Base-by-base conservation (phyloP, 1,140 invertebrate genomes). In the Drosophila navojoa region DNA sequence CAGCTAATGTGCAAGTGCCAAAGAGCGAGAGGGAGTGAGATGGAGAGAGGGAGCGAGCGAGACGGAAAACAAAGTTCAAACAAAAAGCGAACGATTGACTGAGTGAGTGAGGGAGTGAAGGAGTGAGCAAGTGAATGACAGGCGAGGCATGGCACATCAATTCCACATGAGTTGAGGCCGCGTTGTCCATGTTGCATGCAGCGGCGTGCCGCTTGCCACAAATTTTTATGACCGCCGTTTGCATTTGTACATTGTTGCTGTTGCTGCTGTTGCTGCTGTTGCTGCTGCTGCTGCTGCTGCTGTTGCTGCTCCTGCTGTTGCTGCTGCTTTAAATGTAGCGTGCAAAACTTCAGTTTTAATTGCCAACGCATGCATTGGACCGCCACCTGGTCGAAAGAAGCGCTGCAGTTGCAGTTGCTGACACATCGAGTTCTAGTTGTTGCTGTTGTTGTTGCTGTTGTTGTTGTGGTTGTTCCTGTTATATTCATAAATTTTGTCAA, bases 331-430 rank as follows among this genome's bases (percentile, higher is more conserved):
- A 81, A 86, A 86, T 86, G 81, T 86, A 76, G 81, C 81, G 81
- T 86, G 81, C 81, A 86, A 87, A 86, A 87, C 81, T 87, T 86
- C 81, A 86, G 81, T 86, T 86, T 86, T 86, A 87, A 86, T 86
- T 81, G 85, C 71, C 76, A 81, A 87, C 82, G 81, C 82, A 87
- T 81, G 71, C 82, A 86, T 87, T 87, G 82, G 81, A 81, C 82
- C 78, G 67, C 82, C 79, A 82, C 79, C 73, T 74, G 75, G 61
- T 55, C 68, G 52, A 25, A 38, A 38, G 44, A 32, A 27, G 47
- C 47, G 22, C 13, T 45, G 22, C n/a, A 5, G 22, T n/a, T 29
- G 40, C 25, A 5, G 22, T n/a, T 29, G 40, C 27, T 40, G 29
- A 38, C 35, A 38, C 35, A 13, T 32, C 15, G 52, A 42, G 40